Evolutionary conservation across 2,113 vertebrate species (phyloP), one percentile per base, ranked within the genome.

Genomic region (Psettodes erumei): DNA sequence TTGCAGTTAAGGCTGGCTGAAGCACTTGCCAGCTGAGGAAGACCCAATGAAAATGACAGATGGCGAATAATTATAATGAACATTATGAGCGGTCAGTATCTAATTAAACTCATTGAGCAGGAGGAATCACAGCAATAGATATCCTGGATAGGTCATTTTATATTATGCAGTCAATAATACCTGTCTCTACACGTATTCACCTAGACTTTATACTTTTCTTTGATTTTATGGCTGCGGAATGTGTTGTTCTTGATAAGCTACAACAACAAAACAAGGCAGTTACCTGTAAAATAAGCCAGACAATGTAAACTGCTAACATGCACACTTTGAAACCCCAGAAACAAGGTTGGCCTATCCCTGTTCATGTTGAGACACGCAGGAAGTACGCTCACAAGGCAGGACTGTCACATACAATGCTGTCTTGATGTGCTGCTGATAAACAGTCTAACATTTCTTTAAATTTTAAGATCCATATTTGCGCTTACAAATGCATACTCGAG

Each of bases 81-180:
- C 67, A 83, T 90, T 89, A 83, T 69, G 79, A 83, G 69, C 75
- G 64, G 84, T 89, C 86, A 88, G 77, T 73, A 85, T 88, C 81
- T 86, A 90, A 90, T 88, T 84, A 87, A 64, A 79, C 68, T 84
- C 75, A 77, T 18, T 55, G 71, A 71, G 73, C 42, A 45, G 67
- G 68, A 81, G 35, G 76, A 67, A 89, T 87, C 71, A 30, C 64
- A 62, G 78, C 50, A 33, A 82, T 81, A 79, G 74, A 78, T 67
- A 74, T 43, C 70, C 67, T 10, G 18, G 19, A 43, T 35, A 21
- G 81, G 83, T 76, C 79, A 77, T 54, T 67, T 43, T 23, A 43
- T 66, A 61, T 65, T 48, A 79, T 12, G 1, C n/a, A 69, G 64
- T 68, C 50, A 58, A 84, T 71, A 58, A 84, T 71, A 69, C 43